Base-by-base conservation (phyloP, 2,113 vertebrate genomes). In the Sakesphorus luctuosus region DNA sequence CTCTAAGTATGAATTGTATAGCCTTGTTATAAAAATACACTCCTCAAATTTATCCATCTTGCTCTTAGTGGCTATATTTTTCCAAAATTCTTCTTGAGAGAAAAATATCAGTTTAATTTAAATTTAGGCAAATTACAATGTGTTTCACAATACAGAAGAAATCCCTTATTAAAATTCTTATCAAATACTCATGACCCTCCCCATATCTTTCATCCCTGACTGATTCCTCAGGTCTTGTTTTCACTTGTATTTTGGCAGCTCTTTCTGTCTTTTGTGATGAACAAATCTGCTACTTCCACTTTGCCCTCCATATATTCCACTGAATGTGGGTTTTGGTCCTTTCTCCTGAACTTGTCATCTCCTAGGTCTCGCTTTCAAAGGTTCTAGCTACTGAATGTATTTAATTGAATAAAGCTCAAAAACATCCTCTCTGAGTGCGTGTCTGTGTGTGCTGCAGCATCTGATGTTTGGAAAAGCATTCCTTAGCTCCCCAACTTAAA, bases 21-120 rank as follows among this genome's bases (percentile, higher is more conserved):
- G 8, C 6, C 13, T 58, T 53, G 4, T 55, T 67, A 53, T 43
- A 78, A 76, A 87, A 82, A 79, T 1, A 4, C 31, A n/a, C 4
- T 29, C 31, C 29, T 59, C 13, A 6, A 10, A 76, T 84, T 71
- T 87, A 75, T 89, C 55, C 21, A 43, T 95, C 13, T 23, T 94
- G 38, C 26, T 82, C 53, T 77, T 75, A 28, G 17, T 87, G 75
- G 25, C 28, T 35, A 18, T 83, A 55, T 63, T 95, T 95, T 95
- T 76, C 55, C 93, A 90, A 75, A 94, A 80, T 95, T 97, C 77
- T 79, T 17, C 36, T 84, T 85, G n/a, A 92, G 50, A 96, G 55
- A 95, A 82, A 94, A 95, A n/a, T 19, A 78, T 28, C 21, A 31
- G 20, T 35, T 35, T 78, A 58, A 94, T 93, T 93, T 93, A 94